Evolutionary conservation across 2,113 vertebrate species (phyloP).

Genomic region (Eretmochelys imbricata): DNA sequence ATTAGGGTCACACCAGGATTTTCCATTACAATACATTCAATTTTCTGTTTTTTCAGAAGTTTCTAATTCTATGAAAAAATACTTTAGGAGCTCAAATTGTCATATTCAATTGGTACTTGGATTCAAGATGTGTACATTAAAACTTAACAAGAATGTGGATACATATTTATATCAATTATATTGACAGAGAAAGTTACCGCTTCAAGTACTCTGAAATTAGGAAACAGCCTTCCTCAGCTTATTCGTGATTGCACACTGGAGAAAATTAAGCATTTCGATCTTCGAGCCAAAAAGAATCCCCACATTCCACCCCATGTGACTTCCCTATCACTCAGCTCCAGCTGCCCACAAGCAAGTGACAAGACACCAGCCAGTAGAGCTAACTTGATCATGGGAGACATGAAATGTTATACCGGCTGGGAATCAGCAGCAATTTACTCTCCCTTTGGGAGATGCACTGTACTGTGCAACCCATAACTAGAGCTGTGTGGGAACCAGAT

Average conservation of each 20-base stretch:
- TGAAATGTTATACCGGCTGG: neutral
- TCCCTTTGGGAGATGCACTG: too few relatives aligned
- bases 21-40: neutral
- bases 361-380: neutral
- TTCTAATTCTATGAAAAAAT: neutral
- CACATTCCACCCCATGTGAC: neutral
- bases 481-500: neutral
- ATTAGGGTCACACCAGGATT: fast-evolving
- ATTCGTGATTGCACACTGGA: neutral
- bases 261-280: neutral
- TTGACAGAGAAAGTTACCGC: neutral
- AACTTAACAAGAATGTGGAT: neutral
- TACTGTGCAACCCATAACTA: neutral
- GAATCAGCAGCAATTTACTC: neutral
- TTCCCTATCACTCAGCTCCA: neutral
- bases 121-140: neutral
- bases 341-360: neutral
- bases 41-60: neutral
- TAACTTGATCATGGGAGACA: neutral
- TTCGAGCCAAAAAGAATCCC: neutral
- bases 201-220: neutral
- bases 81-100: neutral
- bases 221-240: neutral
- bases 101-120: neutral
- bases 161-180: neutral